A percentile compares a stretch with the other conserved stretches of the same genome.
Conservation (phyloP, 2,113 vertebrate genomes). For the Petaurus breviceps region DNA sequence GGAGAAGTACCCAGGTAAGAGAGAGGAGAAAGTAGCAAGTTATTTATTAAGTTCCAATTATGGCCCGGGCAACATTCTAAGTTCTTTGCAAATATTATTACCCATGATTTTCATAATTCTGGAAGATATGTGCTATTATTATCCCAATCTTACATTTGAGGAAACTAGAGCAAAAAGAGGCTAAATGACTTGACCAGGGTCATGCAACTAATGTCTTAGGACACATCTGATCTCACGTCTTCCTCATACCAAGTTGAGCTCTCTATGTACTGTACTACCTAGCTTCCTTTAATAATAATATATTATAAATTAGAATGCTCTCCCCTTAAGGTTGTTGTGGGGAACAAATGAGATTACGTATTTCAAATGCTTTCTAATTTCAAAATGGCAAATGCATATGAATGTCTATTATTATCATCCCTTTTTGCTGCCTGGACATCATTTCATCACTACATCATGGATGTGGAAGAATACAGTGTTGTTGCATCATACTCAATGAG, state of each 20-base stretch:
- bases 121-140: not conserved
- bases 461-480: not conserved
- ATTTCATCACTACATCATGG: not conserved
- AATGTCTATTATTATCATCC: not conserved
- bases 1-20: not conserved
- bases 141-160: not conserved
- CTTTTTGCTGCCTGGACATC: not conserved
- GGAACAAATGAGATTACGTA: not conserved
- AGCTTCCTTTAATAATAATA: not conserved
- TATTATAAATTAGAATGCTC: not conserved
- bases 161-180: conserved; percentile 1
- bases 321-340: not conserved
- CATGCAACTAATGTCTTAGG: not conserved
- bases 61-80: not conserved
- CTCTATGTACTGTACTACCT: not conserved
- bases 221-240: not conserved
- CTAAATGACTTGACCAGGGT: not conserved
- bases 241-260: not conserved
- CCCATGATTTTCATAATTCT: not conserved
- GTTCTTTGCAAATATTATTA: not conserved
- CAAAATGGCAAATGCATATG: not conserved
- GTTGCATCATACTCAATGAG: not conserved
- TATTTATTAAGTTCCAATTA: not conserved
- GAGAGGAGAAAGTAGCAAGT: not conserved
- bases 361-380: not conserved